Conservation (phyloP, 2,113 vertebrate species). For the Cricetomys ansorgei region DNA sequence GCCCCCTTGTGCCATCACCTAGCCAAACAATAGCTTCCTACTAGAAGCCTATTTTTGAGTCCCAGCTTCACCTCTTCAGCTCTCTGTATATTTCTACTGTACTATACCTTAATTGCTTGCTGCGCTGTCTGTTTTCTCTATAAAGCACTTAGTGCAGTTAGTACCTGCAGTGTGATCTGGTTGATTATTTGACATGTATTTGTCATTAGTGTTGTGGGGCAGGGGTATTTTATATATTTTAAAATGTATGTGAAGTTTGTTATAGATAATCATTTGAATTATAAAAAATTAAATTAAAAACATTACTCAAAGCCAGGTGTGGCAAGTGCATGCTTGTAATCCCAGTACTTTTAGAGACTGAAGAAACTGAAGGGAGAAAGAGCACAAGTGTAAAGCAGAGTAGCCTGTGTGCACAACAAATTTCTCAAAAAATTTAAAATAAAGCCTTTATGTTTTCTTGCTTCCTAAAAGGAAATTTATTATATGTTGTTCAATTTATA, state of each 20-base stretch:
- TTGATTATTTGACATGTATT: not conserved
- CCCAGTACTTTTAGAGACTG: not conserved
- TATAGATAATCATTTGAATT: not conserved
- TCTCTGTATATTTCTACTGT: not conserved
- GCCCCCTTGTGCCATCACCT: not conserved
- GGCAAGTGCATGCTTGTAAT: not conserved
- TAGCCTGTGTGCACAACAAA: not conserved
- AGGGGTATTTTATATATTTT: not conserved
- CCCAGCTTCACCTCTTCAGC: not conserved
- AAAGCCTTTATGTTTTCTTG: slow-evolving; percentile 8
- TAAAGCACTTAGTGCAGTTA: not conserved
- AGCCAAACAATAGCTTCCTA: not conserved
- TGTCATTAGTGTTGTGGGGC: not conserved
- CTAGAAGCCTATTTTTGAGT: not conserved
- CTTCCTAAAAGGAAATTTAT: slow-evolving; percentile 6
- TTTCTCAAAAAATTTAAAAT: not conserved
- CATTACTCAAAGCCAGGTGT: not conserved
- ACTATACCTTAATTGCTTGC: not conserved
- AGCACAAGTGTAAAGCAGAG: not conserved
- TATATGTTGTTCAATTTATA: slow-evolving; percentile 33
- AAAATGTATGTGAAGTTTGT: not conserved
- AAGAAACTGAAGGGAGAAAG: not conserved
- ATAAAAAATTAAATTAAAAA: slow-evolving; percentile 6
- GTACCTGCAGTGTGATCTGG: not conserved
- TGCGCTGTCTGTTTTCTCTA: not conserved